A percentile compares a stretch with the other conserved stretches of the same genome.
phyloP scores from a whole-genome alignment of 2,113 vertebrate genomes.

The Poecile atricapillus region DNA sequence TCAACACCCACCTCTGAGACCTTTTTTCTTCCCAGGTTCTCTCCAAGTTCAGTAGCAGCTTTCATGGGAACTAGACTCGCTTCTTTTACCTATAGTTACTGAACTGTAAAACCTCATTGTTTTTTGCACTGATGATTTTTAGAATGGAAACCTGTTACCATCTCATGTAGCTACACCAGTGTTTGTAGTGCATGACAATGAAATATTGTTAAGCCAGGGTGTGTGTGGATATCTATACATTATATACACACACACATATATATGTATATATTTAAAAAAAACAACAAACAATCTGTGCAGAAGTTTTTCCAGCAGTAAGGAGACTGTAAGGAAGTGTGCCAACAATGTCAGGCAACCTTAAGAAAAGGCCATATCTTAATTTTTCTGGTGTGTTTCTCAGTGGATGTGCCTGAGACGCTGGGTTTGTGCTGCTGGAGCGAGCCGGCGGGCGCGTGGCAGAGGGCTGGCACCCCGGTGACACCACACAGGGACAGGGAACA shows the following conservation, averaged over 20 bases:
- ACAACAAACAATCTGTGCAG: not conserved
- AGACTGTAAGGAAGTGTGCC: slow-evolving; percentile 67
- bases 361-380: slow-evolving; percentile 62
- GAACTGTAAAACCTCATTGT: slow-evolving; percentile 89
- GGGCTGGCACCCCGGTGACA: not conserved
- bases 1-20: slow-evolving; percentile 8
- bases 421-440: not conserved
- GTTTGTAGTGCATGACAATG: slow-evolving; percentile 76
- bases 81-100: slow-evolving; percentile 79
- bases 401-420: not conserved
- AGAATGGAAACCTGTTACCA: slow-evolving; percentile 75
- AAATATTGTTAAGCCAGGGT: slow-evolving; percentile 72
- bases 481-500: not conserved
- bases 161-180: slow-evolving; percentile 75
- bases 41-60: slow-evolving; percentile 59
- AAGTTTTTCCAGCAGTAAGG: slow-evolving; percentile 50
- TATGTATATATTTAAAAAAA: not conserved
- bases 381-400: slow-evolving; percentile 43
- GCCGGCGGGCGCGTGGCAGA: not conserved
- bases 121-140: slow-evolving; percentile 86
- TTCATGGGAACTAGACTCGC: slow-evolving; percentile 53
- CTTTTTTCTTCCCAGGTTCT: slow-evolving; percentile 35
- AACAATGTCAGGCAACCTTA: slow-evolving; percentile 12
- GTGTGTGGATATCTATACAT: not conserved
- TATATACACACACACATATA: not conserved